Evolutionary conservation across 2,113 vertebrate genomes (phyloP), one percentile per base, ranked within the genome.

Genomic region (Gorsachius goisagi): DNA sequence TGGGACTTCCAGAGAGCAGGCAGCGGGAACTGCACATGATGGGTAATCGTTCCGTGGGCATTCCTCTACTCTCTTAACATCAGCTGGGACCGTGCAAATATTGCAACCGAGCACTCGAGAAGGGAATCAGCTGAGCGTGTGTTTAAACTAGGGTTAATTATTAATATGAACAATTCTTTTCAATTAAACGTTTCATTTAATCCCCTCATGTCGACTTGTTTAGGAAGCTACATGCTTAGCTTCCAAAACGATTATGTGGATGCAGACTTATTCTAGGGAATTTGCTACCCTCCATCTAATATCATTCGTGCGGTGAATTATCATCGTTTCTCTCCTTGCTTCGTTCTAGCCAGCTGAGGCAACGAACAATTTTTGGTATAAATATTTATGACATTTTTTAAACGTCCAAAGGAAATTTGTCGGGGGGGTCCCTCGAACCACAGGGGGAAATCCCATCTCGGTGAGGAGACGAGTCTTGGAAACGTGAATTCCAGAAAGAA

Each of bases 321-420:
- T 9, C 76, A 12, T 73, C 47, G 96, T 81, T 83, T 76, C 58
- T 73, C 58, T 49, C 84, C 69, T 68, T 87, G 44, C 39, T 89
- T 86, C 87, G 2, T 94, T 90, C 58, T 82, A 78, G 67, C 35
- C 74, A 73, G 55, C 16, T 75, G 86, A 79, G 71, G 41, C 50
- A 97, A 96, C 62, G 66, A 95, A 95, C 69, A 78, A 37, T 82
- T 92, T 87, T 90, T 50, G 15, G 5, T 86, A 68, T 84, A 83
- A 96, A 74, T 88, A 89, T 60, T 74, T 89, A 72, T 47, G 39
- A 45, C 26, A 15, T 56, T 90, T 93, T 69, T 91, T 12, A 62
- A 76, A 58, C 41, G 35, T 71, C 81, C 39, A 72, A 66, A 89
- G 56, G 69, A 72, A 87, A 87, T 90, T 78, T 94, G 44, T 85